phyloP scores from a whole-genome alignment of 2,113 vertebrate genomes.

The Colinus virginianus region DNA sequence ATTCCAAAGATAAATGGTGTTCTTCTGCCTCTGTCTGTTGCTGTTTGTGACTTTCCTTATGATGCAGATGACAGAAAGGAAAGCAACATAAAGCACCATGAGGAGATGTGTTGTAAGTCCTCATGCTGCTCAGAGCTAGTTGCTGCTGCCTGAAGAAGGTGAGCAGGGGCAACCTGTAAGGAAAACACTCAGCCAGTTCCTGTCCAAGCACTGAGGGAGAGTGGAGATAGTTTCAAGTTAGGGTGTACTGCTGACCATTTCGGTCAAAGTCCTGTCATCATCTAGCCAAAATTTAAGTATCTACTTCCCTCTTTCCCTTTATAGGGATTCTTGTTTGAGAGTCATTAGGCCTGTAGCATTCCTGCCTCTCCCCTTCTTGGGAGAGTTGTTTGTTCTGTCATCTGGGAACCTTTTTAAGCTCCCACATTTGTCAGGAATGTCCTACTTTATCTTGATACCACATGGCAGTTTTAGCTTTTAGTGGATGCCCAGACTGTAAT shows the following conservation, averaged over 20 bases:
- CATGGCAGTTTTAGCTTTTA: background rate
- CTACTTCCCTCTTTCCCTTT: too few species aligned
- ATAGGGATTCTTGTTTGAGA: background rate
- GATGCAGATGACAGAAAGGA: background rate
- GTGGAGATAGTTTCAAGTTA: background rate
- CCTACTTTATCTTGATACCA: background rate
- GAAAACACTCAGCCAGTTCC: background rate
- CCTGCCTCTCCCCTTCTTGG: background rate
- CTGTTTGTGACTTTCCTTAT: background rate
- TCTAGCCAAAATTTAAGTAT: background rate
- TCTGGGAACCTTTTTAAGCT: background rate
- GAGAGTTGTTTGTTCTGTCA: background rate
- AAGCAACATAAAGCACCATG: background rate
- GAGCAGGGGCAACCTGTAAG: background rate
- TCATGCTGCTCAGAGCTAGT: background rate
- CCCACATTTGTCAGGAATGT: background rate
- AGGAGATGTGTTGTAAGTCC: background rate
- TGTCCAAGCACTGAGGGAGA: background rate
- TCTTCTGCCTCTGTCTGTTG: accelerated
- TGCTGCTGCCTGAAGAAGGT: background rate
- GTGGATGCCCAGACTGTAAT: background rate
- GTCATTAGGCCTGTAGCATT: background rate
- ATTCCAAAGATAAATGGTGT: background rate
- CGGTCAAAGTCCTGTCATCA: too few species aligned
- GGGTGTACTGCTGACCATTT: background rate